A percentile compares a stretch with the other conserved stretches of the same genome.
Evolutionary conservation across 2,113 vertebrate genomes (phyloP).

Genomic region (Mastomys coucha): DNA sequence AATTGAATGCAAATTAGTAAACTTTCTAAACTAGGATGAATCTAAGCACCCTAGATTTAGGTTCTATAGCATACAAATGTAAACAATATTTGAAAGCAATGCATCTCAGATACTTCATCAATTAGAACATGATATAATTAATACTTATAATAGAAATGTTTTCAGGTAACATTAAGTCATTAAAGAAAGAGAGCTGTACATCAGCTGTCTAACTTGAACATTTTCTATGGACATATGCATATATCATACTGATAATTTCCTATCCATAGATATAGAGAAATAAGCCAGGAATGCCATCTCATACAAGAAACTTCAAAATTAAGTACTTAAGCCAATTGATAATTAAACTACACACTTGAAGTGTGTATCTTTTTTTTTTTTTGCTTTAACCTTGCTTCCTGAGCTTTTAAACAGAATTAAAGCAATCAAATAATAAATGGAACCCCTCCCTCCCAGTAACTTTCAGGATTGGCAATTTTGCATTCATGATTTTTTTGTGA

Average conservation of each 20-base stretch:
- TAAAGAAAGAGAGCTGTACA: constrained; percentile 18
- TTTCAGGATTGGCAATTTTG: neutral
- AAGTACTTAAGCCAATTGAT: constrained; percentile 30
- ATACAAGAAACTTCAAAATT: constrained; percentile 9
- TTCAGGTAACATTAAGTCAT: constrained; percentile 26
- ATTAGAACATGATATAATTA: constrained; percentile 52
- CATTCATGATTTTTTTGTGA: neutral
- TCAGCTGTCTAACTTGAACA: constrained; percentile 27
- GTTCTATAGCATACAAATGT: neutral
- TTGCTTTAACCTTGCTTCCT: neutral
- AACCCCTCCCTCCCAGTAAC: neutral
- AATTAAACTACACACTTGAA: neutral
- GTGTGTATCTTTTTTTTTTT: neutral
- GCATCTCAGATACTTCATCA: neutral
- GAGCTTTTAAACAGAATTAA: neutral
- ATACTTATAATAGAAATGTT: constrained; percentile 59
- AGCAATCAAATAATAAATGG: neutral
- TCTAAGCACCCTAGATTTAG: neutral
- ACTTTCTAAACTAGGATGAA: constrained; percentile 33
- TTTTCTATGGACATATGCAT: too few species aligned
- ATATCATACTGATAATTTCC: too few species aligned
- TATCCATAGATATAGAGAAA: constrained; percentile 1
- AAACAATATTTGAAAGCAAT: constrained; percentile 48
- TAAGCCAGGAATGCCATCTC: neutral
- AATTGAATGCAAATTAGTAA: constrained; percentile 13